Evolutionary conservation across 2,797 vertebrate species (phyloP), one percentile per base, ranked within the genome.

Genomic region (Mionectes olivaceus): DNA sequence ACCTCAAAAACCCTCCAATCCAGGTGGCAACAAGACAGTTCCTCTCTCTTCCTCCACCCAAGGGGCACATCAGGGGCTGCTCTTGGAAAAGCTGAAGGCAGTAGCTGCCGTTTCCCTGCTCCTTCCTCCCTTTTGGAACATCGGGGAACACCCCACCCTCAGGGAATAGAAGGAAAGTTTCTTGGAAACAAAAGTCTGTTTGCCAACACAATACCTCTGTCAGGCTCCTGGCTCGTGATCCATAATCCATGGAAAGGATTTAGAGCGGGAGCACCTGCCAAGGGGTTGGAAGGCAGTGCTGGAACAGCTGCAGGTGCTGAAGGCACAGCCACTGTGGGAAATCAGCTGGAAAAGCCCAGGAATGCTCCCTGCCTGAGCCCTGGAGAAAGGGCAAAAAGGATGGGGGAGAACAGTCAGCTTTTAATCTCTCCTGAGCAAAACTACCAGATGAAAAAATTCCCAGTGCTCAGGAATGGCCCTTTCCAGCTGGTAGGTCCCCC

Each of bases 1-100:
- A 5, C 28, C 23, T 3, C 11, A 44, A 49, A 0, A 1, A 37
- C 22, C 28, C 33, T 33, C 28, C 23, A 7, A 5, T 33, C 9
- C 19, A 7, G 1, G 3, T 2, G 8, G 5, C 25, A 37, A 17
- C 28, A 59, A 30, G 15, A 17, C 14, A 13, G 1, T 22, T 43
- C 53, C 37, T n/a, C 37, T n/a, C 55, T 28, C 19, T 11, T 65
- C 39, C 11, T 13, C 28, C 14, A 8, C 3, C 1, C 27, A 24
- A 52, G 14, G 19, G n/a, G 47, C 2, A 3, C 0, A 2, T 5
- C 46, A 39, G 46, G 18, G 11, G 6, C 7, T 74, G 56, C 44
- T 63, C 65, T 44, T 44, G 5, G 0, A 19, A 68, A 57, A 70
- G 16, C 8, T 21, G 53, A 65, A 61, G 24, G 32, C 59, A 41